Percentiles rank a stretch among this genome's conserved stretches.
These are phyloP conservation scores for Pyrocoelia pectoralis DNA, from an alignment of 2,888 invertebrate species.

Conservation along the genomic window DNA sequence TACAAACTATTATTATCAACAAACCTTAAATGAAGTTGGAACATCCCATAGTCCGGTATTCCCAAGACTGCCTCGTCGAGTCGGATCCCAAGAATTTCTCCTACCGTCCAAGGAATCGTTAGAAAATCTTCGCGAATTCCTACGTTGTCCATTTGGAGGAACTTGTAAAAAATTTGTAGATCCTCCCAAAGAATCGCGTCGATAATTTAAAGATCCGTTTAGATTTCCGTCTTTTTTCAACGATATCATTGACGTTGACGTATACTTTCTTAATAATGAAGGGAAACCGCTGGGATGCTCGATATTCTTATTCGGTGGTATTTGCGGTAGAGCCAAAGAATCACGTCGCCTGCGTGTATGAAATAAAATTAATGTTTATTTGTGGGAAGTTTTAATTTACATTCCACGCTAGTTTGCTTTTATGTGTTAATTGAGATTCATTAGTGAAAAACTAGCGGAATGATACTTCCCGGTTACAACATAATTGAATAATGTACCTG, in stretches of 20 bases:
- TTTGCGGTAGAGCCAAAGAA: constrained; percentile 67
- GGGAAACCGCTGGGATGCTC: constrained; percentile 78
- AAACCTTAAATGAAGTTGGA: constrained; percentile 69
- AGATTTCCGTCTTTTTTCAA: constrained; percentile 47
- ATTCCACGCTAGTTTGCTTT: neutral
- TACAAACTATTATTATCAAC: constrained; percentile 44
- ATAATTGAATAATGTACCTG: constrained; percentile 43
- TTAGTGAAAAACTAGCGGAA: neutral
- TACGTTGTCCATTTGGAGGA: constrained; percentile 64
- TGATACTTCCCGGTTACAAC: neutral
- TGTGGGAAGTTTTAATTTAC: neutral
- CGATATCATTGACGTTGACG: constrained; percentile 50
- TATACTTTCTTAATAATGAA: constrained; percentile 69
- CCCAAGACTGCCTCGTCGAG: constrained; percentile 69
- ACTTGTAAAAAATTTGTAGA: constrained; percentile 52
- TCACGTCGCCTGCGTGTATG: constrained; percentile 66
- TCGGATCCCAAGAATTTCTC: constrained; percentile 75
- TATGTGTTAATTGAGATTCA: neutral
- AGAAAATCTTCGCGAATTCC: constrained; percentile 65
- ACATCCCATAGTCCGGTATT: constrained; percentile 67
- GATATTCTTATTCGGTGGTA: constrained; percentile 65
- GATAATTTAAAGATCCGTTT: constrained; percentile 38
- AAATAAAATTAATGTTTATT: constrained; percentile 11
- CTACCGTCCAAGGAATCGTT: constrained; percentile 76
- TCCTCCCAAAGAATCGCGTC: constrained; percentile 52